Evolutionary conservation across 2,797 vertebrate genomes (phyloP).

Genomic region (Lithobates sylvaticus): DNA sequence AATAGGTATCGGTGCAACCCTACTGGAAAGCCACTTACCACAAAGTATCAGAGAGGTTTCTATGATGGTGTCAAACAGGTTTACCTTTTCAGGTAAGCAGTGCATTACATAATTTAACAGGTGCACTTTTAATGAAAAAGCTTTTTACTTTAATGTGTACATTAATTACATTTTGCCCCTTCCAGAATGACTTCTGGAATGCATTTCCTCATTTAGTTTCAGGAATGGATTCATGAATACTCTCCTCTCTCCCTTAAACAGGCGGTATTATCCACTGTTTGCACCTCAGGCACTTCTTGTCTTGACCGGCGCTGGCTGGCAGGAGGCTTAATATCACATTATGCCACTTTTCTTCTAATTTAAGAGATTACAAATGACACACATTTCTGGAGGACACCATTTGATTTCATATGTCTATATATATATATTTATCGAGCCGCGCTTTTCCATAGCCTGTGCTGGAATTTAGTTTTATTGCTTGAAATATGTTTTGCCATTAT

Average conservation of each 20-base stretch:
- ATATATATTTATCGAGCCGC: conserved; percentile 24
- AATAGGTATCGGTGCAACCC: too few species aligned
- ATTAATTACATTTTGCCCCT: too few species aligned
- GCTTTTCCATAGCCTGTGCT: neutral
- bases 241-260: conserved; percentile 10
- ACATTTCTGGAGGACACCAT: conserved; percentile 42
- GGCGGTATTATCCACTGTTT: conserved; percentile 6
- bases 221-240: conserved; percentile 8
- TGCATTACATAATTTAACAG: neutral
- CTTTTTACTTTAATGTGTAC: neutral
- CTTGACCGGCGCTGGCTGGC: conserved; percentile 34
- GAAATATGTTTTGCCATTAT: neutral
- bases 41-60: too few species aligned
- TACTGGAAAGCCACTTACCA: too few species aligned
- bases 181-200: neutral
- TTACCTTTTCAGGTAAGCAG: too few species aligned
- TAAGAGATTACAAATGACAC: conserved; percentile 55
- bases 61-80: too few species aligned
- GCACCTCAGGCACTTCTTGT: conserved; percentile 38
- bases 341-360: conserved; percentile 48
- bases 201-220: neutral
- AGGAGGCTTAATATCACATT: conserved; percentile 40
- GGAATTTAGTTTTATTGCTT: conserved; percentile 1
- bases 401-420: conserved; percentile 42
- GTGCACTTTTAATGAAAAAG: neutral